Evolutionary conservation across 2,113 vertebrate genomes (phyloP).

Genomic region (Poeciliopsis retropinna): DNA sequence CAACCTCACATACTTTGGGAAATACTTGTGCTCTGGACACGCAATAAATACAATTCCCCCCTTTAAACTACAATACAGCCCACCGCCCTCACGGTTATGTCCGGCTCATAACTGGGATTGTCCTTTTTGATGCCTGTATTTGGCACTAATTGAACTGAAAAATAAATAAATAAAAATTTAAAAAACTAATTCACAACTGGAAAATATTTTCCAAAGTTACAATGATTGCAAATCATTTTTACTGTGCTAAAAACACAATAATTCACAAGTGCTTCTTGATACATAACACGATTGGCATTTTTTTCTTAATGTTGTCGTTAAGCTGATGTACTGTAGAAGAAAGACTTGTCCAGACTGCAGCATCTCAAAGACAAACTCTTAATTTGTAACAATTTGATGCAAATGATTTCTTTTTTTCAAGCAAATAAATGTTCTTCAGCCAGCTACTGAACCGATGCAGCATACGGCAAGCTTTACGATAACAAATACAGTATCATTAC

Average conservation of each 20-base stretch:
- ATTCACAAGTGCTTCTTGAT: constrained; percentile 41
- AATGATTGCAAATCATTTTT: constrained; percentile 26
- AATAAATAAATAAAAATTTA: neutral
- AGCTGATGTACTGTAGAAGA: constrained; percentile 48
- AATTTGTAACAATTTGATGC: constrained; percentile 39
- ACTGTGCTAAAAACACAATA: constrained; percentile 53
- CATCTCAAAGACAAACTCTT: constrained; percentile 42
- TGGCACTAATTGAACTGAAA: constrained; percentile 38
- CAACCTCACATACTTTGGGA: constrained; percentile 44
- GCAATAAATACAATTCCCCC: constrained; percentile 36
- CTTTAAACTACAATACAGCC: constrained; percentile 22
- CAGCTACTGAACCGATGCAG: constrained; percentile 60
- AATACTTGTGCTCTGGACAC: constrained; percentile 64
- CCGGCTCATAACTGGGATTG: constrained; percentile 61
- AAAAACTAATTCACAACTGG: neutral
- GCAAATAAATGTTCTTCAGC: constrained; percentile 62
- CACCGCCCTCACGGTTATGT: constrained; percentile 19
- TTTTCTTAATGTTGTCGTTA: constrained; percentile 61
- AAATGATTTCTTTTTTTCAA: constrained; percentile 60
- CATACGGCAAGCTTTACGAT: constrained; percentile 61
- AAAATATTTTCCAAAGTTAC: constrained; percentile 43
- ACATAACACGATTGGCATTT: constrained; percentile 45
- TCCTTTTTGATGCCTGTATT: constrained; percentile 53
- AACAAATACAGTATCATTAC: constrained; percentile 64
- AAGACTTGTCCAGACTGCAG: constrained; percentile 60